Evolutionary conservation across 2,113 vertebrate species (phyloP).

Genomic region (Progne subis): DNA sequence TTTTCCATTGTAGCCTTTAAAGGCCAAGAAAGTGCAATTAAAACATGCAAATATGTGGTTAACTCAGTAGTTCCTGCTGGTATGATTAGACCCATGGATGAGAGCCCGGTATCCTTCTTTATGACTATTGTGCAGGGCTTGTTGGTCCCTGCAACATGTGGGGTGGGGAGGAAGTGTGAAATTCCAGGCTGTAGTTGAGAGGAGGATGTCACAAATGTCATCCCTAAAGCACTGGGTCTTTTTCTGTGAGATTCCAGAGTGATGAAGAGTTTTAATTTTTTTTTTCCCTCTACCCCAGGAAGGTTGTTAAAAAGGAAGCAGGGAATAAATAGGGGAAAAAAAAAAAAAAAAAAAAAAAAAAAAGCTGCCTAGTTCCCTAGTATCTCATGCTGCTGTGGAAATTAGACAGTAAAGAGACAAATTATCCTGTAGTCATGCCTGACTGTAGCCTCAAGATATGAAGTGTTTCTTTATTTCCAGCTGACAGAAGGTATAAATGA

Average conservation of each 20-base stretch:
- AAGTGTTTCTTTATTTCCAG: conserved; percentile 30
- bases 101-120: background rate
- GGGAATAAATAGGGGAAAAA: background rate
- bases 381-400: background rate
- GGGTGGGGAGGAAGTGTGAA: background rate
- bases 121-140: background rate
- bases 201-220: background rate
- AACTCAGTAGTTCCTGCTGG: background rate
- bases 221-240: background rate
- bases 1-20: background rate
- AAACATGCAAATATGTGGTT: background rate
- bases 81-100: background rate
- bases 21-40: background rate
- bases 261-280: background rate
- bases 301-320: background rate
- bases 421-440: background rate
- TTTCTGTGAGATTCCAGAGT: background rate
- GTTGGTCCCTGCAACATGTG: fast-evolving
- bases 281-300: fast-evolving
- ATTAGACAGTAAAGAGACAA: background rate
- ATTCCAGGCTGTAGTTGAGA: background rate
- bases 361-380: background rate
- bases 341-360: background rate
- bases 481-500: conserved; percentile 30
- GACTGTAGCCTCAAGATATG: background rate